Evolutionary conservation across 2,113 vertebrate species (phyloP), one percentile per base, ranked within the genome.

Genomic region (Corynorhinus townsendii): DNA sequence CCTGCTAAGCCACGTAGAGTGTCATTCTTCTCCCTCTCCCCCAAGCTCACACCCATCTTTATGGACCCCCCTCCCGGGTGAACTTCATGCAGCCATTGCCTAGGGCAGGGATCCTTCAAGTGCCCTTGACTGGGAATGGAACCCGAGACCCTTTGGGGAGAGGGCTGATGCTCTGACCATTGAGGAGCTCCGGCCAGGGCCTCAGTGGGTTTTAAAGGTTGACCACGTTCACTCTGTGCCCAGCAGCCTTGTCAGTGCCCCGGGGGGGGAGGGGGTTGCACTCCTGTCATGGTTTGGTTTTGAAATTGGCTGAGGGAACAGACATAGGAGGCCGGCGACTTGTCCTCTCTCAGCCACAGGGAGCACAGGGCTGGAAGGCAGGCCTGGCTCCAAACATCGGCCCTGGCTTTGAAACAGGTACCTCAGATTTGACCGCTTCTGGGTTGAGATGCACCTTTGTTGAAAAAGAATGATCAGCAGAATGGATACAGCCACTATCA

Each of bases 61-160:
- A 11, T n/a, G 5, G 35, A 22, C 38, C 54, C 47, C 3, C 10
- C 11, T 56, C 72, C 56, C 33, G 20, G 14, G 11, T 4, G 49
- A 82, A 43, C 43, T 33, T 62, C 0, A 0, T 20, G 35, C 1
- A 22, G 9, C 64, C 33, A 11, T 2, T 26, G 12, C 16, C n/a
- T 2, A 4, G 12, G 1, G 7, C 38, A 43, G 12, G 28, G 8
- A 69, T 64, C 33, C 69, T 73, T 22, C 4, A 33, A 59, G n/a
- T 3, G 0, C 47, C n/a, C 56, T 59, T 59, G 24, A 62, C 24
- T 11, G 24, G 56, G 56, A 62, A 62, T 62, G 24, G 24, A 59
- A 59, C 56, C 49, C 4, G 7, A 59, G 56, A 59, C 56, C 56
- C 56, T 26, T 59, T 59, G 56, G 56, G 1, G 56, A 62, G 24